Conservation (phyloP, 2,113 vertebrate genomes). For the Elgaria multicarinata region DNA sequence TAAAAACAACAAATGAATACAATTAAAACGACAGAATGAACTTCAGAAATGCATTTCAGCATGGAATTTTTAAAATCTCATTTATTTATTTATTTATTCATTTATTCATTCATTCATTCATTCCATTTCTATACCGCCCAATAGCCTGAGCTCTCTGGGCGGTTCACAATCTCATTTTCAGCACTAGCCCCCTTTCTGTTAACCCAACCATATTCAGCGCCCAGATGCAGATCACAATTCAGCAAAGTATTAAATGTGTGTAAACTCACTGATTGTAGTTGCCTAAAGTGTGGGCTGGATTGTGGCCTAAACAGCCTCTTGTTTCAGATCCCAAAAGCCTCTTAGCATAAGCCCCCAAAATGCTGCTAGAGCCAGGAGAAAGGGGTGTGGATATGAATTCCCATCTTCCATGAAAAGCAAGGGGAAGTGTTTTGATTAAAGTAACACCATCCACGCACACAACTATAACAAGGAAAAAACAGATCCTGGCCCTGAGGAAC, state of each 20-base stretch:
- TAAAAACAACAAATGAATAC: constrained; percentile 54
- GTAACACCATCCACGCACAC: background rate
- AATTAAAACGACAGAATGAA: constrained; percentile 31
- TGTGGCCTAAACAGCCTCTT: background rate
- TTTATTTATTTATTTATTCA: no score
- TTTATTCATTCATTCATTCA: no score
- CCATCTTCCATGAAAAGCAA: background rate
- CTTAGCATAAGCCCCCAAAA: background rate
- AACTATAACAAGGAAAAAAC: background rate
- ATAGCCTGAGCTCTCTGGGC: no score
- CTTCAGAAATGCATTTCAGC: background rate
- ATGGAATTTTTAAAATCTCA: background rate
- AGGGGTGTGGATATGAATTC: no score
- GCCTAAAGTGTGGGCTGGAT: background rate
- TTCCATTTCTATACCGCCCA: no score
- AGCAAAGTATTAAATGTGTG: background rate
- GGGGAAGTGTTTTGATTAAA: background rate
- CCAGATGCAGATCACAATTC: background rate
- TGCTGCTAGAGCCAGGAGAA: background rate
- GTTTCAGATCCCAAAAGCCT: background rate
- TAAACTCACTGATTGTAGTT: background rate
- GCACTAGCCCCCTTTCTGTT: background rate
- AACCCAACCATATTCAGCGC: background rate
- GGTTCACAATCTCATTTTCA: background rate
- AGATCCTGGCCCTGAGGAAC: background rate